Base-by-base conservation (phyloP, 1,140 invertebrate genomes). In the Homarus americanus region DNA sequence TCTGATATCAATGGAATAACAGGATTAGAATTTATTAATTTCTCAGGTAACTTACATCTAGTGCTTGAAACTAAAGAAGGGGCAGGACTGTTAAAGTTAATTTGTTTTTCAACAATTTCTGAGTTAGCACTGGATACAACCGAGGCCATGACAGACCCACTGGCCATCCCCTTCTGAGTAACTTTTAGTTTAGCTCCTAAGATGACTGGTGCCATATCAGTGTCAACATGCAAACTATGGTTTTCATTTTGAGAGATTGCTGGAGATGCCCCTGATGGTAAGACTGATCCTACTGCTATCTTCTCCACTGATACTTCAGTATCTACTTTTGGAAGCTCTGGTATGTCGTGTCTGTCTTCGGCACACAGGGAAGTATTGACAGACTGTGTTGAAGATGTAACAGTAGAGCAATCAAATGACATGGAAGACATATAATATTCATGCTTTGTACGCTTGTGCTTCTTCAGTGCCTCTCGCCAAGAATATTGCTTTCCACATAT, bases 401-500 rank as follows among this genome's bases (percentile, higher is more conserved):
- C 28, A 32, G n/a, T 28, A 28, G 63, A 10, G 63, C n/a, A 32
- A 28, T 69, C 63, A 32, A 32, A 28, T 7, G 63, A 69, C n/a
- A 69, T 12, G 12, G 63, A 32, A 32, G 63, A 28, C 9, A 9
- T 7, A 32, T 32, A 69, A 10, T 24, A 69, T 69, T 69, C 63
- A 32, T 69, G 63, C 28, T 69, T 69, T 69, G 63, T 69, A 32
- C 63, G 63, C 24, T 32, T 69, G n/a, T 69, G 63, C 63, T 69
- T 69, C 63, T 32, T 69, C n/a, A 69, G 63, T 32, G 63, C 63
- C 28, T 69, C 63, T 32, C 63, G 63, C 28, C n/a, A 28, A 10
- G 63, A 69, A 69, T 69, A 69, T 32, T 69, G 63, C n/a, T 69
- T 69, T 2, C 63, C 63, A 69, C 63, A 69, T 10, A 9, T 24